Percentiles rank a stretch among this genome's conserved stretches.
Conservation (phyloP, 2,797 vertebrate genomes). For the Tangara arthus region DNA sequence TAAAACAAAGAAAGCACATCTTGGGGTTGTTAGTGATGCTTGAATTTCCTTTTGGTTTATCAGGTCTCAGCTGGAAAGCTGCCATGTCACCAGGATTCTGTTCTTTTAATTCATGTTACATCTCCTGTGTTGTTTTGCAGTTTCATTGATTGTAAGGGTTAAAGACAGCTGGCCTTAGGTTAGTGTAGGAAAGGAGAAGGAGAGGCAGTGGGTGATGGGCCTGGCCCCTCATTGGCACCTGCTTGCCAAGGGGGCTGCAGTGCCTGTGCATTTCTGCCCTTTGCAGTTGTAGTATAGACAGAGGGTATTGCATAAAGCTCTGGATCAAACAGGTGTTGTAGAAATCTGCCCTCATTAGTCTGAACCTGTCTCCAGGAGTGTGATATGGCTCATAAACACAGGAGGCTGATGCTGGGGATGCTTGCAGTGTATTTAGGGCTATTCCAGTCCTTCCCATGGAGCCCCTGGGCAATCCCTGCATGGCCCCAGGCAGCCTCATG, state of each 20-base stretch:
- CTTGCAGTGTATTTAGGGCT: background rate
- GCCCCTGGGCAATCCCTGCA: background rate
- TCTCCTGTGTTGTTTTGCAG: background rate
- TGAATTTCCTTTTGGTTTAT: background rate
- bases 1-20: slow-evolving; percentile 30
- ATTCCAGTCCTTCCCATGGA: background rate
- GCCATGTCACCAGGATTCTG: background rate
- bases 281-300: background rate
- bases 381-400: rapidly evolving
- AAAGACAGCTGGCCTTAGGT: background rate
- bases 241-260: background rate
- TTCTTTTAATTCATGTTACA: background rate
- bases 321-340: background rate
- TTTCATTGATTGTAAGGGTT: background rate
- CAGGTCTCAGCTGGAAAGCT: background rate
- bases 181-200: background rate
- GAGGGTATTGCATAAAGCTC: background rate
- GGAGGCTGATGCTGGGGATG: background rate
- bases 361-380: background rate
- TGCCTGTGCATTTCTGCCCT: background rate
- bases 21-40: background rate
- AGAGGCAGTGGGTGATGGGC: background rate
- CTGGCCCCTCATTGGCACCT: background rate
- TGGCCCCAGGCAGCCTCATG: background rate
- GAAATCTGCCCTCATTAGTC: background rate